phyloP scores from a whole-genome alignment of 2,797 vertebrate species.

The Characodon lateralis region DNA sequence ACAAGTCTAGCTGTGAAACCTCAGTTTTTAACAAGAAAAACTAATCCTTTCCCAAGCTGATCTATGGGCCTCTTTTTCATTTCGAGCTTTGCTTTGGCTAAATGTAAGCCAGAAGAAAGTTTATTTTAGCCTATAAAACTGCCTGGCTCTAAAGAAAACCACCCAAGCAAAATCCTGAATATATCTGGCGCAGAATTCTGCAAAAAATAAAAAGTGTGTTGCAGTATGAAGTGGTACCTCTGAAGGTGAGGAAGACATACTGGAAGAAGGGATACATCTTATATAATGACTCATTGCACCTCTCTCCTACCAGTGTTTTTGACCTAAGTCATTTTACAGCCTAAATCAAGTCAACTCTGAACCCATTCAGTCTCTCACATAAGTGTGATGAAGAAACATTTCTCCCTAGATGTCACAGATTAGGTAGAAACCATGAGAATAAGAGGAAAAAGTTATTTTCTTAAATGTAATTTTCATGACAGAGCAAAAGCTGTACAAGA shows the following conservation, averaged over 20 bases:
- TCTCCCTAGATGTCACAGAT: conserved; percentile 22
- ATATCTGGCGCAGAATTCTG: conserved; percentile 73
- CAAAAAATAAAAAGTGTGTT: conserved; percentile 69
- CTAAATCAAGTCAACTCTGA: conserved; percentile 55
- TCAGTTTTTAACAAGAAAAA: conserved; percentile 72
- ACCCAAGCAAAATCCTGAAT: conserved; percentile 76
- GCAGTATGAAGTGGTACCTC: conserved; percentile 66
- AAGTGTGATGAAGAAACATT: conserved; percentile 40
- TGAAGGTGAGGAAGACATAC: conserved; percentile 58
- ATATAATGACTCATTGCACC: conserved; percentile 53
- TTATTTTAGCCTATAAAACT: conserved; percentile 82
- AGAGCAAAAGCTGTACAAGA: conserved; percentile 51
- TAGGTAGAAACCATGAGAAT: conserved; percentile 29
- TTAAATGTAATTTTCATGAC: conserved; percentile 38
- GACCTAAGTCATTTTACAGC: conserved; percentile 56
- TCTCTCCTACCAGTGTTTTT: conserved; percentile 37
- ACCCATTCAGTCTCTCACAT: conserved; percentile 54
- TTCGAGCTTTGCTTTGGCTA: conserved; percentile 78
- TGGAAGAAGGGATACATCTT: conserved; percentile 49
- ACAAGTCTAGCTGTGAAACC: conserved; percentile 69
- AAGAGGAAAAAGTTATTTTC: conserved; percentile 1
- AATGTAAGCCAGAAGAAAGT: conserved; percentile 78
- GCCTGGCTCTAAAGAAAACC: conserved; percentile 77
- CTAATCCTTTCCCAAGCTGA: conserved; percentile 74
- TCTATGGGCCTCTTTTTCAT: conserved; percentile 74